Evolutionary conservation across 2,888 invertebrate genomes (phyloP).

Genomic region (Phaedon cochleariae): DNA sequence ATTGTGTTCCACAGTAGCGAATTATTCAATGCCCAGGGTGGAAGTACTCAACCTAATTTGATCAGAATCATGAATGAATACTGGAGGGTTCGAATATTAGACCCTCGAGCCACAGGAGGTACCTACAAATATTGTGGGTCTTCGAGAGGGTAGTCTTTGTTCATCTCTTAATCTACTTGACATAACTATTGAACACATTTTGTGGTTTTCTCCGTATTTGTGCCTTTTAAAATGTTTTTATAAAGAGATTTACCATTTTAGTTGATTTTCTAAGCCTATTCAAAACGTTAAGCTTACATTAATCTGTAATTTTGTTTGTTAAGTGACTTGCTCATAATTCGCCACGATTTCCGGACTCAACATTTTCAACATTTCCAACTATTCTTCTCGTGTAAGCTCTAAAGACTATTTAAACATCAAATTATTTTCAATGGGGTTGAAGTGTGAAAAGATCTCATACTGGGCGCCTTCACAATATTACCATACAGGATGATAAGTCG

Average conservation of each 20-base stretch:
- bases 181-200: slow-evolving; percentile 38
- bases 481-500: slow-evolving; percentile 7
- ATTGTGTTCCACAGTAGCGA: slow-evolving; percentile 31
- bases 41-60: slow-evolving; percentile 36
- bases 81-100: slow-evolving; percentile 34
- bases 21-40: slow-evolving; percentile 27
- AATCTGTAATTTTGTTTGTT: slow-evolving; percentile 33
- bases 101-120: slow-evolving; percentile 36
- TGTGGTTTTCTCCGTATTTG: slow-evolving; percentile 41
- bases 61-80: slow-evolving; percentile 38
- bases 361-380: slow-evolving; percentile 9
- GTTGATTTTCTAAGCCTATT: slow-evolving; percentile 39
- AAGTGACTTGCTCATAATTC: slow-evolving; percentile 35
- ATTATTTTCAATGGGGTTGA: too few species aligned
- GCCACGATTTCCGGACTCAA: slow-evolving; percentile 8
- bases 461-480: neutral
- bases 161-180: slow-evolving; percentile 41
- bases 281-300: slow-evolving; percentile 35
- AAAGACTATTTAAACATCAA: slow-evolving; percentile 13
- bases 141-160: slow-evolving; percentile 37
- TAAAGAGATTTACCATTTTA: slow-evolving; percentile 39
- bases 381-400: slow-evolving; percentile 9
- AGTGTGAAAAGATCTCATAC: too few species aligned
- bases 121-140: slow-evolving; percentile 42
- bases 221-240: slow-evolving; percentile 40